phyloP scores from a whole-genome alignment of 2,113 vertebrate species.

The Thermophis baileyi region DNA sequence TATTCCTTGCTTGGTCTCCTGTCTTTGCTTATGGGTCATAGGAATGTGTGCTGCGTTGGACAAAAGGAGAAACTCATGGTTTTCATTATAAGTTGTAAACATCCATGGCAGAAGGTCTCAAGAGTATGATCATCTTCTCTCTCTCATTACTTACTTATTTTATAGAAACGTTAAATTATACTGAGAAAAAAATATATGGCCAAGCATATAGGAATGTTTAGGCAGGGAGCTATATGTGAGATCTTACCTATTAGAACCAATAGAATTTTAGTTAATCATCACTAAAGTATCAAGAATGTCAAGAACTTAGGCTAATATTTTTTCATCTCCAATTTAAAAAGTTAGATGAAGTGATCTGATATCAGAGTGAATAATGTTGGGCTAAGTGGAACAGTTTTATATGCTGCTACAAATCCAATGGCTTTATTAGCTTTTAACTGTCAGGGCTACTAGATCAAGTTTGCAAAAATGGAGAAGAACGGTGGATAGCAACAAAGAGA shows the following conservation, averaged over 20 bases:
- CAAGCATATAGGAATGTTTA: not conserved
- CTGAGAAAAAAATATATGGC: constrained; percentile 13
- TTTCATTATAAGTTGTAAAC: constrained; percentile 66
- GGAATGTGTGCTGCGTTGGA: constrained; percentile 59
- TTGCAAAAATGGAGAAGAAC: not conserved
- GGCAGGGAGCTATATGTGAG: not conserved
- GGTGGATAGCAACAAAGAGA: not conserved
- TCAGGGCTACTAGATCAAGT: not conserved
- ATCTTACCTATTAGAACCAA: not conserved
- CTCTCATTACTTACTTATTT: constrained; percentile 2
- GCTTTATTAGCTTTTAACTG: not conserved
- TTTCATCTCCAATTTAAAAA: not conserved
- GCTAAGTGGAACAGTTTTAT: not conserved
- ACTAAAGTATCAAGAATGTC: not conserved
- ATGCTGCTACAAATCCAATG: not conserved
- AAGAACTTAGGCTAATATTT: not conserved
- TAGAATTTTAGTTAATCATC: not conserved
- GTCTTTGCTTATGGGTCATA: constrained; percentile 52
- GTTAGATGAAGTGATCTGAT: not conserved
- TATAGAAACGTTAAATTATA: constrained; percentile 31
- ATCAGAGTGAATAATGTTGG: not conserved
- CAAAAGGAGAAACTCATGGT: constrained; percentile 56
- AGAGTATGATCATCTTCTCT: constrained; percentile 41
- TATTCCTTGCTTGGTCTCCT: constrained; percentile 29
- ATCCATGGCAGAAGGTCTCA: constrained; percentile 53